Evolutionary conservation across 2,888 invertebrate genomes (phyloP), one percentile per base, ranked within the genome.

Genomic region (Epinotia nisella): DNA sequence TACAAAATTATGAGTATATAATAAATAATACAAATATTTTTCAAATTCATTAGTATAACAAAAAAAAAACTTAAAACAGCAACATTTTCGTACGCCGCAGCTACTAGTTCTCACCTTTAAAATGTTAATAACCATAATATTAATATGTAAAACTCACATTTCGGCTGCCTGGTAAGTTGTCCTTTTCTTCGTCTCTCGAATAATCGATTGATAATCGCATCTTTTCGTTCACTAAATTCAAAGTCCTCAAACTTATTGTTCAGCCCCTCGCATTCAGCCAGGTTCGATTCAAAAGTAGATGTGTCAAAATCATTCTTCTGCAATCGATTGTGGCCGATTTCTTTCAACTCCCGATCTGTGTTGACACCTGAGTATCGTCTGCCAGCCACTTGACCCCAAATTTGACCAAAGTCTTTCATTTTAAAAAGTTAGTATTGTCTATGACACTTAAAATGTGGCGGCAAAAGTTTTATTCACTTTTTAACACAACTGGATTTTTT

Each of bases 331-430:
- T 82, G 84, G 1, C 89, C 76, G 4, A 91, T 77, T 15, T 93
- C 93, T 65, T 86, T 81, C 19, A 91, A 73, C 74, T 93, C 92
- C 17, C 87, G 79, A 15, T 88, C 90, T 10, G 75, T 81, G 80
- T 92, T 94, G 59, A 94, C 95, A 35, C 92, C 88, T 45, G 95
- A 94, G 80, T 95, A 96, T 17, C 93, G 92, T 69, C 94, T 88
- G 3, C 94, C 92, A 62, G 95, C 84, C 49, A 94, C 86, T 41
- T 89, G 87, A 66, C 88, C 93, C 94, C 94, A 96, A 78, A 95
- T 94, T 87, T 95, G 94, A 78, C 92, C 89, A 19, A 96, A 84
- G 78, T 96, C 96, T 88, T 96, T 96, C 96, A 96, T 96, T 78
- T 81, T 87, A 74, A 67, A 78, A 77, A 85, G 15, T 45, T 21